Percentiles rank a stretch among this genome's conserved stretches.
phyloP scores from a whole-genome alignment of 2,888 invertebrate genomes.

The Cylloceria caligata region DNA sequence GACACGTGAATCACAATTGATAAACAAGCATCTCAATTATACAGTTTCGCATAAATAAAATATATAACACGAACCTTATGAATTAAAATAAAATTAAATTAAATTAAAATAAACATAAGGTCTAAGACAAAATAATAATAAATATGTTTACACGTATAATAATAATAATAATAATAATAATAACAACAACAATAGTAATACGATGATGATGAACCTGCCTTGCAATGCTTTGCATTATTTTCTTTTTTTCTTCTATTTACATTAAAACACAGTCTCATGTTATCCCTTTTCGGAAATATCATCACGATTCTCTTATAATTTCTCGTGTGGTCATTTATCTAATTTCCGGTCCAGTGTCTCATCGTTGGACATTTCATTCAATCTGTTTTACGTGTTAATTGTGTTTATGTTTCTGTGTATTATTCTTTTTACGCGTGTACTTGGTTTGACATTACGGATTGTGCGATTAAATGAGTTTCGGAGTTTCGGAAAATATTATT shows the following conservation, averaged over 20 bases:
- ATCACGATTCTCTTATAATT: constrained; percentile 47
- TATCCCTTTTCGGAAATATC: constrained; percentile 47
- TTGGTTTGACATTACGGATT: constrained; percentile 35
- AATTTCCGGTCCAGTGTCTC: constrained; percentile 43
- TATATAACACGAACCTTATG: constrained; percentile 40
- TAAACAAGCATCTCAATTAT: constrained; percentile 19
- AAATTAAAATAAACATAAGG: neutral
- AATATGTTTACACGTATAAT: constrained; percentile 75
- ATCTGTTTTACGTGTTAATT: constrained; percentile 18
- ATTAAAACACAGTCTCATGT: constrained; percentile 73
- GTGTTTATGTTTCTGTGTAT: constrained; percentile 1
- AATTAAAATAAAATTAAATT: constrained; percentile 32
- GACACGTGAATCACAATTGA: constrained; percentile 3
- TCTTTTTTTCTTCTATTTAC: constrained; percentile 72
- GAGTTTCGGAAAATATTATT: constrained; percentile 59
- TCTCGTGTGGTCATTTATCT: constrained; percentile 34
- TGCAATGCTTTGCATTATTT: constrained; percentile 70
- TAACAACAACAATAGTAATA: constrained; percentile 62
- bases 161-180: constrained; percentile 63
- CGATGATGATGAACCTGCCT: constrained; percentile 75
- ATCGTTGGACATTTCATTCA: constrained; percentile 34
- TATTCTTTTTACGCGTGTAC: constrained; percentile 3
- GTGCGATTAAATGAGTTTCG: constrained; percentile 63
- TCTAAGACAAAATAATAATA: constrained; percentile 67
- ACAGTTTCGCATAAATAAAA: constrained; percentile 57